Conservation (phyloP, 1,140 invertebrate genomes). For the Drosophila baimaii region DNA sequence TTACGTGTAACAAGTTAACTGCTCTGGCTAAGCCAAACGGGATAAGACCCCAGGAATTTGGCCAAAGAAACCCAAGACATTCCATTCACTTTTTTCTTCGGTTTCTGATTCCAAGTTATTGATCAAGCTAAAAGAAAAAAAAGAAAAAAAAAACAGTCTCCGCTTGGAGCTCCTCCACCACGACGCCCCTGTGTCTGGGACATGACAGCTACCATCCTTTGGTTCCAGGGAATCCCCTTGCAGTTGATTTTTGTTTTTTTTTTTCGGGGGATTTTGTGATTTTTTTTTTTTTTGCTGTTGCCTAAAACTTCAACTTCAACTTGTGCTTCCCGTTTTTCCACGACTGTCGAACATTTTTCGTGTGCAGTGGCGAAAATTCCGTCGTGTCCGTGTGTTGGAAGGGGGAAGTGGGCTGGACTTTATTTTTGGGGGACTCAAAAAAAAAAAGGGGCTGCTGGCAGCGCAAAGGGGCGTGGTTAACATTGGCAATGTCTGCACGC, state of each 20-base stretch:
- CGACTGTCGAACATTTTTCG: conserved; percentile 52
- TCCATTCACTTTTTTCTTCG: conserved; percentile 10
- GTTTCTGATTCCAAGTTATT: conserved; percentile 36
- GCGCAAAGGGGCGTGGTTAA: conserved; percentile 38
- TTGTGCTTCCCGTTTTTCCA: conserved; percentile 36
- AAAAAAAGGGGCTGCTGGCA: conserved; percentile 11
- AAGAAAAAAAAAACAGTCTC: conserved; percentile 8
- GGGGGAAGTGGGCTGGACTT: conserved; percentile 12
- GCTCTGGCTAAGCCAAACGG: conserved; percentile 15
- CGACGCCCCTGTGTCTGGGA: conserved; percentile 46
- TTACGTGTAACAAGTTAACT: conserved; percentile 74
- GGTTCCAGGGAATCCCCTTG: conserved; percentile 27
- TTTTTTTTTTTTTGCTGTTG: conserved; percentile 29
- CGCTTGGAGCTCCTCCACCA: conserved; percentile 1
- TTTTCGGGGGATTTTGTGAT: conserved; percentile 28
- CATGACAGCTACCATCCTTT: conserved; percentile 40
- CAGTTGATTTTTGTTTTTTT: conserved; percentile 28
- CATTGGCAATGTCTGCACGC: conserved; percentile 75
- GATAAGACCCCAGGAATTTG: conserved; percentile 10
- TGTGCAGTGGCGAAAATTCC: conserved; percentile 29
- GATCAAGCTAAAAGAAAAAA: conserved; percentile 24
- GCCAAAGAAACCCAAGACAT: conserved; percentile 33
- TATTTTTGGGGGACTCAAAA: background rate
- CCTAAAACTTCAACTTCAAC: conserved; percentile 35
- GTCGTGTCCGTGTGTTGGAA: conserved; percentile 7